These are phyloP conservation scores for Teleogryllus oceanicus DNA, from an alignment of 2,888 invertebrate species.

Conservation along the genomic window DNA sequence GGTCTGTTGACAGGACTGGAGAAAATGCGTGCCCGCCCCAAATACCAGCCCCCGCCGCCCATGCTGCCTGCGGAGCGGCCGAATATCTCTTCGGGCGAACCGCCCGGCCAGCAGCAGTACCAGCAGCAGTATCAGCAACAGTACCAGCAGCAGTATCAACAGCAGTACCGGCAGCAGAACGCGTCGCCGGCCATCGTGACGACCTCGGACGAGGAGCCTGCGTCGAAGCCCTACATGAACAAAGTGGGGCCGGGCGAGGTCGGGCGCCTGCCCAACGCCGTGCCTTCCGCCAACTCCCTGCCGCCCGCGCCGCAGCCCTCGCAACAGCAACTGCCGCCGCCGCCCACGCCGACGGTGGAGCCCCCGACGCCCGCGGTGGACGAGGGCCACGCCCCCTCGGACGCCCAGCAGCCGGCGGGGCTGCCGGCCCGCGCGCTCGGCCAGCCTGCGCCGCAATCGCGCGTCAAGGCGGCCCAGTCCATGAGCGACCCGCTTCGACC, in stretches of 20 bases:
- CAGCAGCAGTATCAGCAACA: slow-evolving; percentile 37
- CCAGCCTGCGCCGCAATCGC: slow-evolving; percentile 52
- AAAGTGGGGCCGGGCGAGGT: slow-evolving; percentile 32
- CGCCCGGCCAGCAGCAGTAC: slow-evolving; percentile 35
- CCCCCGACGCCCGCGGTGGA: slow-evolving; percentile 24
- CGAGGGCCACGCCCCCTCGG: slow-evolving; percentile 11
- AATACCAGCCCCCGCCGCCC: slow-evolving; percentile 52
- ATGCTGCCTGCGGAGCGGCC: background rate
- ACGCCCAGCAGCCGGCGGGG: slow-evolving; percentile 6
- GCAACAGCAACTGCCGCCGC: slow-evolving; percentile 39
- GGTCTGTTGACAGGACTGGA: slow-evolving; percentile 32
- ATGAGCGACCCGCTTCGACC: slow-evolving; percentile 89
- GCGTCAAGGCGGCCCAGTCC: slow-evolving; percentile 52
- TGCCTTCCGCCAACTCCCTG: slow-evolving; percentile 12
- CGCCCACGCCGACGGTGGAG: slow-evolving; percentile 38
- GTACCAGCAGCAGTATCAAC: slow-evolving; percentile 35
- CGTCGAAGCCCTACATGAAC: slow-evolving; percentile 34
- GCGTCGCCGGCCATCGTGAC: slow-evolving; percentile 30
- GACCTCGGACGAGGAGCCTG: slow-evolving; percentile 22
- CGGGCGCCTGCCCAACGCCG: slow-evolving; percentile 25
- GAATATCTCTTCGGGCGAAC: slow-evolving; percentile 1
- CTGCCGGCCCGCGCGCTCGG: slow-evolving; percentile 21
- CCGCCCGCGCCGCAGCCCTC: slow-evolving; percentile 21
- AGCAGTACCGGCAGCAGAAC: slow-evolving; percentile 36
- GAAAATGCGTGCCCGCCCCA: slow-evolving; percentile 33